Evolutionary conservation across 92 coral and sea anemone species (phyloP).

Genomic region (Porites rus): DNA sequence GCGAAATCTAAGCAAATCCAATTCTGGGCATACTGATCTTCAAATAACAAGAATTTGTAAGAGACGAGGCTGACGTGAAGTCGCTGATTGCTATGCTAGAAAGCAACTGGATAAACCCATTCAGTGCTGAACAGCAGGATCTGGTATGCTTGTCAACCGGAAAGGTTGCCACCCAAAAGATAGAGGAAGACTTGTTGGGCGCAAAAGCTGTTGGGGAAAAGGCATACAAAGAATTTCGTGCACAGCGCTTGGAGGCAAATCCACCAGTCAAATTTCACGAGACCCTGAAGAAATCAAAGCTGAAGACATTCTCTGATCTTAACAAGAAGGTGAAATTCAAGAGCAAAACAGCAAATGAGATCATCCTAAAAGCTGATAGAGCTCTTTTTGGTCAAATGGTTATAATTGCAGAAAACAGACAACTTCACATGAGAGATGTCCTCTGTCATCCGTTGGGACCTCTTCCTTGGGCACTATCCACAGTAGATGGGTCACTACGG

Average conservation of each 20-base stretch:
- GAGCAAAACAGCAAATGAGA: conserved; percentile 26
- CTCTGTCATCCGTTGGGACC: conserved; percentile 64
- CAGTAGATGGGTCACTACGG: conserved; percentile 51
- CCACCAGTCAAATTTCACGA: conserved; percentile 56
- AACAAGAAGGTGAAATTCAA: conserved; percentile 48
- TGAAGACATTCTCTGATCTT: conserved; percentile 33
- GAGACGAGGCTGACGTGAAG: conserved; percentile 59
- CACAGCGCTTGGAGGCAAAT: conserved; percentile 47
- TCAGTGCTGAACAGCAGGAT: conserved; percentile 49
- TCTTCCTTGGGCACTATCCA: conserved; percentile 67
- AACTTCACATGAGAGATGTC: conserved; percentile 57
- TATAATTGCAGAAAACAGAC: conserved; percentile 51
- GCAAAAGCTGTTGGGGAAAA: conserved; percentile 51
- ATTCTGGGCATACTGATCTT: conserved; percentile 21
- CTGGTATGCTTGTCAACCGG: conserved; percentile 56
- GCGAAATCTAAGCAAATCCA: conserved; percentile 8
- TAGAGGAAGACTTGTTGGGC: conserved; percentile 48
- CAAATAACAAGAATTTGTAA: conserved; percentile 46
- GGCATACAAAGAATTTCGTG: conserved; percentile 47
- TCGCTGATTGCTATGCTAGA: conserved; percentile 49
- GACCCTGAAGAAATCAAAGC: conserved; percentile 41
- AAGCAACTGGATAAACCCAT: conserved; percentile 60
- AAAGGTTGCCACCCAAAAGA: conserved; percentile 49
- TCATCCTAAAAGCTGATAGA: conserved; percentile 59
- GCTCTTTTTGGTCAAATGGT: conserved; percentile 52